Conservation (phyloP, 1,140 invertebrate genomes). For the Palaemon carinicauda region DNA sequence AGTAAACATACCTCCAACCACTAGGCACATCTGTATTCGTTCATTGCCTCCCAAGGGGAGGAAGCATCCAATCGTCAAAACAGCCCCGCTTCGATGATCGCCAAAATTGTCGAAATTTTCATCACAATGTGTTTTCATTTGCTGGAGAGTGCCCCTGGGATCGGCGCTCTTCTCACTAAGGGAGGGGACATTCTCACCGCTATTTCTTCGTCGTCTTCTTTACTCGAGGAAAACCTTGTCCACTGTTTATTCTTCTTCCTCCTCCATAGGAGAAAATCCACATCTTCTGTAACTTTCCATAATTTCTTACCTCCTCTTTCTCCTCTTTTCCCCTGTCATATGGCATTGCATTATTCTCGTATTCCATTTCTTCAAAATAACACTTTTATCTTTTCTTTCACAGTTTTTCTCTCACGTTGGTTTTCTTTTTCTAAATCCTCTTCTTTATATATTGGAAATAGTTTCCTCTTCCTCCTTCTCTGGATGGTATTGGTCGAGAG, state of each 20-base stretch:
- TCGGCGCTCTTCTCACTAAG: not conserved
- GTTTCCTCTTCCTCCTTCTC: not conserved
- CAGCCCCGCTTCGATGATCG: conserved; percentile 41
- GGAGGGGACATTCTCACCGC: not conserved
- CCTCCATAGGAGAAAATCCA: not conserved
- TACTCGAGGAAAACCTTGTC: not conserved
- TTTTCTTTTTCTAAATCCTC: not conserved
- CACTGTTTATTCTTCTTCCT: not conserved
- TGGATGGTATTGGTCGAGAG: not conserved
- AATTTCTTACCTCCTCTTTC: not conserved
- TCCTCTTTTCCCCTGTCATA: not conserved
- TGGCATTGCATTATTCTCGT: no score
- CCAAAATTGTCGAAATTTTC: conserved; percentile 46
- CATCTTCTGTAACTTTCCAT: not conserved
- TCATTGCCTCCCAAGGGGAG: not conserved
- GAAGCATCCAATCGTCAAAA: conserved; percentile 18
- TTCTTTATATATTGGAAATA: not conserved
- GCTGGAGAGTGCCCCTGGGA: conserved; percentile 24
- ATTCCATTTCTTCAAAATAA: no score
- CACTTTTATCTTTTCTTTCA: not conserved
- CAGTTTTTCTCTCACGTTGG: not conserved
- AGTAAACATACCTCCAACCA: not conserved
- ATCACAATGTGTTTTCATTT: conserved; percentile 53
- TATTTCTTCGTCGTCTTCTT: not conserved
- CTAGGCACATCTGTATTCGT: not conserved